Evolutionary conservation across 2,797 vertebrate genomes (phyloP).

Genomic region (Champsocephalus gunnari): DNA sequence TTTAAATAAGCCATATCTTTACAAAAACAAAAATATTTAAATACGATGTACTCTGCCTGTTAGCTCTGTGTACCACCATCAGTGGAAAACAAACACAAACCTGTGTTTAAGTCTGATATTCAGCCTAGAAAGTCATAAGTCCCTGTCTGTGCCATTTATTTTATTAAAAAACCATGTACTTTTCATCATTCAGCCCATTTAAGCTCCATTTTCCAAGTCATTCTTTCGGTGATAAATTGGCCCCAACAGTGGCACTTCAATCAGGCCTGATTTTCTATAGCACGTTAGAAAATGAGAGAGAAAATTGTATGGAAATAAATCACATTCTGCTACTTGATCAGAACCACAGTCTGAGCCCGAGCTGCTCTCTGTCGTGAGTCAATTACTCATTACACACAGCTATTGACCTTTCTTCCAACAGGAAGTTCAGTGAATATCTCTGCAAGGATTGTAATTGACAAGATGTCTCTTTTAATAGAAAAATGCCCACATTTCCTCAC

Average conservation of each 20-base stretch:
- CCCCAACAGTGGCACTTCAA: conserved; percentile 83
- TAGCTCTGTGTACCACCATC: conserved; percentile 50
- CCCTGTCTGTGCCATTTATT: conserved; percentile 68
- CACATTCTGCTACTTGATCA: conserved; percentile 86
- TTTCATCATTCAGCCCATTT: conserved; percentile 84
- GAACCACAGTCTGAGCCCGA: conserved; percentile 77
- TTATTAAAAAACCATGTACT: conserved; percentile 81
- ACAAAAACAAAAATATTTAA: conserved; percentile 33
- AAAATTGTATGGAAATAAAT: conserved; percentile 88
- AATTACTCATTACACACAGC: conserved; percentile 89
- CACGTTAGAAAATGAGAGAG: conserved; percentile 80
- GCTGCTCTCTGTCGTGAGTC: conserved; percentile 84
- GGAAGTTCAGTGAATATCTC: conserved; percentile 88
- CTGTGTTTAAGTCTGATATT: conserved; percentile 72
- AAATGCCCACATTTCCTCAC: conserved; percentile 86
- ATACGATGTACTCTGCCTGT: conserved; percentile 46
- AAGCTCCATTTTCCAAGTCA: conserved; percentile 80
- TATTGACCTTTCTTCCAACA: conserved; percentile 90
- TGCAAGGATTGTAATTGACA: conserved; percentile 89
- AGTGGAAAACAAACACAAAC: conserved; percentile 60
- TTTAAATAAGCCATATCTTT: background rate
- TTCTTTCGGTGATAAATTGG: conserved; percentile 81
- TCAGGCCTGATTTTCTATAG: conserved; percentile 80
- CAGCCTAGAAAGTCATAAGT: conserved; percentile 78
- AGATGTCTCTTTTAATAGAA: conserved; percentile 90